A percentile compares a stretch with the other conserved stretches of the same genome.
Evolutionary conservation across 37 sponge, comb jelly and placozoan species (phyloP).

Genomic region (Cladorhizidae sp.): DNA sequence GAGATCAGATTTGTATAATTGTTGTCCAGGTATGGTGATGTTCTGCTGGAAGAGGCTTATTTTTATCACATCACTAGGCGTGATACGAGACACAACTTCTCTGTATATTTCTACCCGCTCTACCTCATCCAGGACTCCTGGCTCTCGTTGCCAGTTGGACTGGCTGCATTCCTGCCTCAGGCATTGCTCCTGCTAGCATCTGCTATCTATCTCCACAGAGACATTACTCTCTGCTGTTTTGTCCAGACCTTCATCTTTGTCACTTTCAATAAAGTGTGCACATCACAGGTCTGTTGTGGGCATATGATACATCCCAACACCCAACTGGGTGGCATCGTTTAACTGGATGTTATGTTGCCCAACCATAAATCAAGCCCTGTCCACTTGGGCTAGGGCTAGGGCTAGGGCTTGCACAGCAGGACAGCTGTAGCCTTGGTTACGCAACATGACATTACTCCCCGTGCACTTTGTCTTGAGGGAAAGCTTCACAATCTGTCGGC

Average conservation of each 20-base stretch:
- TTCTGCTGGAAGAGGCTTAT: constrained; percentile 88
- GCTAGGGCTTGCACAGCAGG: no score
- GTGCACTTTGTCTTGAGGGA: no score
- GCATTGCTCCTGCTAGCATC: constrained; percentile 57
- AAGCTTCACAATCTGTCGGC: no score
- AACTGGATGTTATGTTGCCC: no score
- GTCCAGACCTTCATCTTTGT: constrained; percentile 94
- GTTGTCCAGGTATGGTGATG: constrained; percentile 79
- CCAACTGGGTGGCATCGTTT: background rate
- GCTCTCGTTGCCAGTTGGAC: constrained; percentile 46
- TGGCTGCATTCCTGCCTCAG: constrained; percentile 89
- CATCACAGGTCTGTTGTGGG: constrained; percentile 82
- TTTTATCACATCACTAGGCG: constrained; percentile 89
- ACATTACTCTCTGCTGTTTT: constrained; percentile 79
- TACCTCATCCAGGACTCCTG: constrained; percentile 73
- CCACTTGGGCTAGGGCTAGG: background rate
- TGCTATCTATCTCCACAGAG: constrained; percentile 48
- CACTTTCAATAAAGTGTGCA: constrained; percentile 98
- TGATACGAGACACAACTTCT: constrained; percentile 98
- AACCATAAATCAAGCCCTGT: background rate
- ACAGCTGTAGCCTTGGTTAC: no score
- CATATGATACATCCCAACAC: background rate
- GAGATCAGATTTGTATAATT: no score
- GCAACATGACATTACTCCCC: no score
- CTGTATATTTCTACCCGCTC: constrained; percentile 95